Conservation (phyloP, 2,797 vertebrate species). For the Nyctibius grandis region DNA sequence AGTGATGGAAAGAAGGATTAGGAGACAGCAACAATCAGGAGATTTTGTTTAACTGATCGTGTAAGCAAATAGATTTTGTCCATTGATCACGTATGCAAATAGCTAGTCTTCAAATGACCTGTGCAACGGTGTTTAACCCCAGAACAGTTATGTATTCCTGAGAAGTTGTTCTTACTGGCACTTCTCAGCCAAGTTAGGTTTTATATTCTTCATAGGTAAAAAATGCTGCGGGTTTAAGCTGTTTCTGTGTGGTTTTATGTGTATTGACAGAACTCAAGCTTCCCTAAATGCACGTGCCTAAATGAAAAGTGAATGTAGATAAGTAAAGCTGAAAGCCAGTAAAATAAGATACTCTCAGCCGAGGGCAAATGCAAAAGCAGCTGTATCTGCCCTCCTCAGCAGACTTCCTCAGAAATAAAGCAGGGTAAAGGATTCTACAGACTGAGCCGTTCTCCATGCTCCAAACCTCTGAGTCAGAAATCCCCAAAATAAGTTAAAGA, state of each 20-base stretch:
- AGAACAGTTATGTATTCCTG: background rate
- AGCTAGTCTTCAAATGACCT: background rate
- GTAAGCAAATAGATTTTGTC: background rate
- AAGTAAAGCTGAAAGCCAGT: background rate
- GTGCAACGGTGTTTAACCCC: background rate
- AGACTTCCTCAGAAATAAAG: background rate
- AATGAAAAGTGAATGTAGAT: background rate
- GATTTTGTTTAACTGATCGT: background rate
- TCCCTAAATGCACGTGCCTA: background rate
- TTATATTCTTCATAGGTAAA: background rate
- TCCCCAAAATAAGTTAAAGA: background rate
- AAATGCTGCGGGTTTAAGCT: background rate
- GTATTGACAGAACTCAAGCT: background rate
- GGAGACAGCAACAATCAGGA: background rate
- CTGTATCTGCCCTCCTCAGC: background rate
- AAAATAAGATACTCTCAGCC: background rate
- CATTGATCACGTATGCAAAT: background rate
- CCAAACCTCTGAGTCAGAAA: background rate
- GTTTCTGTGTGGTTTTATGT: background rate
- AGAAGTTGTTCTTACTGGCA: background rate
- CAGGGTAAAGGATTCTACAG: background rate
- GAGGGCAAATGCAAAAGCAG: background rate
- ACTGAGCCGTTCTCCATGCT: background rate
- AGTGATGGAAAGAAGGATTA: background rate
- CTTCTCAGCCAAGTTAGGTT: background rate